Evolutionary conservation across 1,140 invertebrate species (phyloP).

Genomic region (Platyscapa corneri): DNA sequence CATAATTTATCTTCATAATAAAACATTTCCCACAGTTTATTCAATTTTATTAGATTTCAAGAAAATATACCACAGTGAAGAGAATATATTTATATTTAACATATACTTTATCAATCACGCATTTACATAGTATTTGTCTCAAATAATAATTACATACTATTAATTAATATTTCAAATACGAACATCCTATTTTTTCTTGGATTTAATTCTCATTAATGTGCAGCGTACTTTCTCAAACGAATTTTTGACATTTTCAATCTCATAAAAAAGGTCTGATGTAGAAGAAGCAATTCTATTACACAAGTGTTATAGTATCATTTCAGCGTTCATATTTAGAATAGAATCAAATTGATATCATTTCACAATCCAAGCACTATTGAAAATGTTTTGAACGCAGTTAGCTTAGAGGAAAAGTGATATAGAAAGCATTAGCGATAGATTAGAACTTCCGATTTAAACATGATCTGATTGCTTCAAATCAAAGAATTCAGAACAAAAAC

Average conservation of each 20-base stretch:
- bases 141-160: not conserved
- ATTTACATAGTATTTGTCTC: not conserved
- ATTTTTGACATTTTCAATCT: not conserved
- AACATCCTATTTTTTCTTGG: not conserved
- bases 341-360: not conserved
- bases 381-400: too few species aligned
- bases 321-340: not conserved
- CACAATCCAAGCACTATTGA: not conserved
- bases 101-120: not conserved
- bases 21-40: constrained; percentile 5
- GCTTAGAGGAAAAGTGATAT: not conserved
- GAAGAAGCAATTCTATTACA: not conserved
- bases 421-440: not conserved
- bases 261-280: not conserved
- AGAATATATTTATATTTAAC: not conserved
- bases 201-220: not conserved
- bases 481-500: not conserved
- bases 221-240: not conserved
- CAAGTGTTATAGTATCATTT: not conserved
- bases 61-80: not conserved
- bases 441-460: not conserved
- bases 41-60: not conserved
- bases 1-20: constrained; percentile 12
- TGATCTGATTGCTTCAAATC: not conserved
- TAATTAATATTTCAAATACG: not conserved